Evolutionary conservation across 1,140 invertebrate genomes (phyloP), one percentile per base, ranked within the genome.

Genomic region (Drosophila mayri): DNA sequence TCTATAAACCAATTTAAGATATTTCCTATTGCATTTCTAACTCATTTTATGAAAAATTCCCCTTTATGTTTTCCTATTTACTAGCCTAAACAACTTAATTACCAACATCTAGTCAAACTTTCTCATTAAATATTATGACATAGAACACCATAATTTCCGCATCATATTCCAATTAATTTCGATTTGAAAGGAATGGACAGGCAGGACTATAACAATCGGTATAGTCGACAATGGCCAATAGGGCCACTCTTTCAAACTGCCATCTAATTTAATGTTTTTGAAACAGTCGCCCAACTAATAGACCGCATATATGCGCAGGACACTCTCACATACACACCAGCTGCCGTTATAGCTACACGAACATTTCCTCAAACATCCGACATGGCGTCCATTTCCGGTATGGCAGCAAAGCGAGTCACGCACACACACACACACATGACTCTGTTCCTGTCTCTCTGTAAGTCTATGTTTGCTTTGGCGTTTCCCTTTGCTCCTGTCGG

Each of bases 351-450:
- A 84, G 72, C 79, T 67, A 88, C 49, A 74, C 77, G 64, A 90
- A 85, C 85, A 88, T 85, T 90, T 88, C 77, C 85, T 85, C 74
- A 79, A 79, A 79, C 85, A 78, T 85, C 85, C 84, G 84, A 90
- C 85, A 88, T 85, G 70, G 63, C 85, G 74, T 88, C 87, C 85
- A 88, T 90, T 88, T 88, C 85, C 85, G 85, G 85, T 85, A 88
- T 85, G 82, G 85, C 86, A 90, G 75, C 78, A 81, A 80, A 73
- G 44, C 71, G 64, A 63, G 28, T 40, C 67, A 66, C 60, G 64
- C 71, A 44, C 47, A 43, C 40, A 41, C 38, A 41, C 38, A 35
- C 32, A 35, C 49, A 74, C 46, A 60, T 61, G 28, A 11, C 52
- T 46, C 40, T 52, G 40, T 58, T 59, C 30, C 37, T 52, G 35